Evolutionary conservation across 2,113 vertebrate species (phyloP).

Genomic region (Orcinus orca): DNA sequence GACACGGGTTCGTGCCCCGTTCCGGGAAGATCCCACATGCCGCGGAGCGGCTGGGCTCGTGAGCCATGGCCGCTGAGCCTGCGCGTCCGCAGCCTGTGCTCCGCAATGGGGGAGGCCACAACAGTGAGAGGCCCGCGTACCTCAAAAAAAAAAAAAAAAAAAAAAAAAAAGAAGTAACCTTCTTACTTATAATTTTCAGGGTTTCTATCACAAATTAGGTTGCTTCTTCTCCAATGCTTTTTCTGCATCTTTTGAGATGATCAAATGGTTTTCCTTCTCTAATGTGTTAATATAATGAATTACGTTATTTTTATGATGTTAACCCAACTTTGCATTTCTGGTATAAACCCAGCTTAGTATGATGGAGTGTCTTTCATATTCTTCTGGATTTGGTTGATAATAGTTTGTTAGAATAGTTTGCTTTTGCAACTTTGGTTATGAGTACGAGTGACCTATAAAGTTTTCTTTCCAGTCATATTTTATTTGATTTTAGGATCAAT

Average conservation of each 20-base stretch:
- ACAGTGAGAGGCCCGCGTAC: no score
- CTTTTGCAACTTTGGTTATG: conserved; percentile 23
- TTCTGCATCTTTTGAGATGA: neutral
- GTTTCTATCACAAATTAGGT: neutral
- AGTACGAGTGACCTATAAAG: neutral
- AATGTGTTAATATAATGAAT: neutral
- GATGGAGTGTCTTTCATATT: neutral
- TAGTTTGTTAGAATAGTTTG: neutral
- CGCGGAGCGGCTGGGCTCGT: no score
- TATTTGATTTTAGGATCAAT: conserved; percentile 8
- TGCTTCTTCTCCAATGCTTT: neutral
- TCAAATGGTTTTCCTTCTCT: neutral
- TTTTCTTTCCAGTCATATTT: neutral
- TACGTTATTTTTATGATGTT: neutral
- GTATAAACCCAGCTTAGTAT: neutral
- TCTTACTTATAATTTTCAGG: conserved; percentile 12
- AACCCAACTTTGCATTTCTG: neutral
- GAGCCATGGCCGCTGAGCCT: no score
- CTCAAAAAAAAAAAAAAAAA: no score
- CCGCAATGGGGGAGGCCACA: no score
- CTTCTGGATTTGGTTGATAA: neutral
- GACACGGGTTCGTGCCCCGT: no score
- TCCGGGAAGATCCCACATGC: no score
- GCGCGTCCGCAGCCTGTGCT: no score
- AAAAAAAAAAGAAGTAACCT: neutral